Evolutionary conservation across 2,888 invertebrate species (phyloP), one percentile per base, ranked within the genome.

Genomic region (Oligia fasciuncula): DNA sequence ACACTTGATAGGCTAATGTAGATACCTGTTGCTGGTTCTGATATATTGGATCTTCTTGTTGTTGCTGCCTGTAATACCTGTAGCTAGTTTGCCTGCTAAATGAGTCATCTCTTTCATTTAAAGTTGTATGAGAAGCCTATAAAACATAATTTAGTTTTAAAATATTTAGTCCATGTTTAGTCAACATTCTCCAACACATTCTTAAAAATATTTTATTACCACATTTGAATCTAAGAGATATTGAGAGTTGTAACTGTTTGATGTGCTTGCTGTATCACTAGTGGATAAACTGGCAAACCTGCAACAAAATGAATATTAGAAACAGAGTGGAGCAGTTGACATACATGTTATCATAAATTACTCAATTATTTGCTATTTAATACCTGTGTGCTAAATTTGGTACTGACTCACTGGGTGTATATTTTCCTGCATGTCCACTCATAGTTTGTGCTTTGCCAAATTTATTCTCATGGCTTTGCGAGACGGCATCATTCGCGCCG

Each of bases 391-490:
- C 96, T 91, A 97, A 94, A 93, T 97, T 97, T 80, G 97, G 96
- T 85, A 97, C 97, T 89, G 97, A 97, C 93, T 97, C 97, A 94
- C 97, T 98, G 3, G 98, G 98, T 63, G 98, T 98, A 93, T 98
- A 98, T 94, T 98, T 98, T 86, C 98, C 98, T 91, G 98, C 98
- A 93, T 98, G 98, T 73, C 98, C 98, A 83, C 98, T 98, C 92
- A 98, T 97, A 49, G 98, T 98, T 93, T 98, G 98, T 79, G 98
- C 97, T 94, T 98, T 98, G 54, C 98, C 98, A 95, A 98, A 98
- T 94, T 98, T 98, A 92, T 98, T 98, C 89, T 97, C 97, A 90
- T 96, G 95, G 83, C 94, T 95, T 87, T 95, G 96, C 49, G 94
- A 92, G 54, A 91, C 92, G 2, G 92, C 92, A 90, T 95, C 95